A percentile compares a stretch with the other conserved stretches of the same genome.
Conservation (phyloP, 2,888 invertebrate species). For the Sinohyriopsis cumingii region DNA sequence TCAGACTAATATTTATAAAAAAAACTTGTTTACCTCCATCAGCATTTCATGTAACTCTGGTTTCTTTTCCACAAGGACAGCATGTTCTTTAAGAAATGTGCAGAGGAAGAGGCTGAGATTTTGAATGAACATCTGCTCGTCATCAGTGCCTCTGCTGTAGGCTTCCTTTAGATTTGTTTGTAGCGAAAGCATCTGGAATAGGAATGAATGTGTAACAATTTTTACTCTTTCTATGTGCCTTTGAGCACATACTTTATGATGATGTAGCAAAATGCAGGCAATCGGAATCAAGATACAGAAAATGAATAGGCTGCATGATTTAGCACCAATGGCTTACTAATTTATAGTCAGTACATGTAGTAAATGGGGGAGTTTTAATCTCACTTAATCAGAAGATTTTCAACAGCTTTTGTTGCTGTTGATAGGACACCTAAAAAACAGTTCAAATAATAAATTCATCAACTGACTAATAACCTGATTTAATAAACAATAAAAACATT, state of each 20-base stretch:
- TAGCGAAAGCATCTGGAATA: slow-evolving; percentile 84
- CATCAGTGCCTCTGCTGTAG: slow-evolving; percentile 93
- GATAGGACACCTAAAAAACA: no score
- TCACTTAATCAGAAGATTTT: no score
- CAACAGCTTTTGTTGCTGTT: no score
- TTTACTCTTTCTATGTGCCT: not conserved
- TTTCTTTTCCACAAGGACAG: slow-evolving; percentile 78
- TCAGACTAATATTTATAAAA: not conserved
- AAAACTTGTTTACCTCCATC: slow-evolving; percentile 74
- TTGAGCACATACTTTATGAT: no score
- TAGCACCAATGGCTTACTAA: no score
- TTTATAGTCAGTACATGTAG: no score
- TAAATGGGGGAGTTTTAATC: no score
- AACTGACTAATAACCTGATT: no score
- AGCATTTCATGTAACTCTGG: slow-evolving; percentile 82
- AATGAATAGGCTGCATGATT: not conserved
- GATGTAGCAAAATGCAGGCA: not conserved
- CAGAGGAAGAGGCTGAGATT: slow-evolving; percentile 97
- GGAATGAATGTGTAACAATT: not conserved
- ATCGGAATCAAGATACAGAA: not conserved
- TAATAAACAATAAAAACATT: no score
- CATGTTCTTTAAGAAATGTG: slow-evolving; percentile 96
- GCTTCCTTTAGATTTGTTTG: slow-evolving; percentile 94
- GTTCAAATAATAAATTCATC: no score
- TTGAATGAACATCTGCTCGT: slow-evolving; percentile 99